Evolutionary conservation across 2,888 invertebrate genomes (phyloP).

Genomic region (Cerceris ruficornis): DNA sequence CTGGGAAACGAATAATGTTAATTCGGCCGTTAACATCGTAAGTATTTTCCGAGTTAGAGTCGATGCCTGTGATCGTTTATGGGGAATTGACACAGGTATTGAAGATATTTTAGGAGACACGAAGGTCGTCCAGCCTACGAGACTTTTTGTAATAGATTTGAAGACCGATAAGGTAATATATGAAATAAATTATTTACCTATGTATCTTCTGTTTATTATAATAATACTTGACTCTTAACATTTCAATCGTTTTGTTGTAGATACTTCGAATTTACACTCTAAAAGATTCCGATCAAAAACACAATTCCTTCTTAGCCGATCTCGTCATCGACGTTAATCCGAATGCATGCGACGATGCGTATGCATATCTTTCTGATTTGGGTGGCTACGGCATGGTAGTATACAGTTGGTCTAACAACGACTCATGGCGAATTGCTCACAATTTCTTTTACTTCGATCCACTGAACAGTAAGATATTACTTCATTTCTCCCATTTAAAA

Average conservation of each 20-base stretch:
- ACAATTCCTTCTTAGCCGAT: constrained; percentile 91
- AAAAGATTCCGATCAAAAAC: constrained; percentile 87
- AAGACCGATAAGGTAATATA: constrained; percentile 86
- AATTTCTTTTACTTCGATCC: constrained; percentile 94
- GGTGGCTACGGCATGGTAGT: constrained; percentile 90
- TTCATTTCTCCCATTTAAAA: neutral
- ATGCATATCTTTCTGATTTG: constrained; percentile 90
- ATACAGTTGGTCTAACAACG: constrained; percentile 88
- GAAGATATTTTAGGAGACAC: constrained; percentile 87
- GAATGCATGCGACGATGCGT: constrained; percentile 88
- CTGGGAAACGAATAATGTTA: constrained; percentile 90
- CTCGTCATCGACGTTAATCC: constrained; percentile 88
- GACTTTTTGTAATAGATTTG: constrained; percentile 87
- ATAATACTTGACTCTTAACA: too few relatives aligned
- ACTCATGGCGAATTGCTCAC: constrained; percentile 91
- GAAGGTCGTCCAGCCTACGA: constrained; percentile 83
- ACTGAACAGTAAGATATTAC: constrained; percentile 78
- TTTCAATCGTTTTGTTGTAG: constrained; percentile 55
- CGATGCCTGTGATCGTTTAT: constrained; percentile 90
- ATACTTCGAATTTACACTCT: constrained; percentile 86
- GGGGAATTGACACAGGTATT: constrained; percentile 92
- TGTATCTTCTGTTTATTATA: neutral
- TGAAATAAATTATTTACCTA: neutral
- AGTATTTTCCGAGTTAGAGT: constrained; percentile 89
- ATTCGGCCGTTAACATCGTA: constrained; percentile 84